Evolutionary conservation across 92 coral and sea anemone genomes (phyloP).

Genomic region (Bergia sp.): DNA sequence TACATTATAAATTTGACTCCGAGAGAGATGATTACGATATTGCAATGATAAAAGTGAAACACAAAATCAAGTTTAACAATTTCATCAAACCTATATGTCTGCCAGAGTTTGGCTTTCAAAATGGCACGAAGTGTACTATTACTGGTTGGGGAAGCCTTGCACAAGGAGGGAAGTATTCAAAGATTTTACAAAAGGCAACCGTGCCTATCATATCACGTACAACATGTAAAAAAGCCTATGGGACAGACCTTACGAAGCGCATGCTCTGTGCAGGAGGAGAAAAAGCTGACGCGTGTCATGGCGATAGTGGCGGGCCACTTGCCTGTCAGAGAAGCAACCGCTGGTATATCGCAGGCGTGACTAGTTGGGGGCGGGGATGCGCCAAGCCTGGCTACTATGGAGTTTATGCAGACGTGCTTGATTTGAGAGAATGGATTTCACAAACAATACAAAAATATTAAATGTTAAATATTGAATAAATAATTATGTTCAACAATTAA

Average conservation of each 20-base stretch:
- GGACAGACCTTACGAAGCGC: slow-evolving; percentile 58
- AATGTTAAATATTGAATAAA: not conserved
- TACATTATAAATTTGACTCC: slow-evolving; percentile 63
- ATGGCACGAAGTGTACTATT: slow-evolving; percentile 76
- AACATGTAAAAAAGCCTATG: slow-evolving; percentile 60
- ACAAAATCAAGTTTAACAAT: slow-evolving; percentile 61
- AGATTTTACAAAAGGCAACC: slow-evolving; percentile 79
- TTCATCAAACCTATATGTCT: slow-evolving; percentile 83
- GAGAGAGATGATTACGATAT: slow-evolving; percentile 72
- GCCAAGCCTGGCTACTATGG: slow-evolving; percentile 89
- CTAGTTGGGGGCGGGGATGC: slow-evolving; percentile 92
- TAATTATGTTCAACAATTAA: too few relatives aligned
- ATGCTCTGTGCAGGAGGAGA: slow-evolving; percentile 98
- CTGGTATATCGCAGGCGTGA: slow-evolving; percentile 89
- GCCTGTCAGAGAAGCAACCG: slow-evolving; percentile 75
- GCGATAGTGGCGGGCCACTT: slow-evolving; percentile 99
- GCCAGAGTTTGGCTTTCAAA: slow-evolving; percentile 67
- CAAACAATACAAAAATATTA: slow-evolving; percentile 34
- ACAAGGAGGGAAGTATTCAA: slow-evolving; percentile 48
- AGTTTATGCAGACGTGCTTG: slow-evolving; percentile 77
- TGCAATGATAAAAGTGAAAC: slow-evolving; percentile 75
- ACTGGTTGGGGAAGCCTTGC: slow-evolving; percentile 90
- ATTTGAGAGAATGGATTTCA: slow-evolving; percentile 69
- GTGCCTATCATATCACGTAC: slow-evolving; percentile 69
- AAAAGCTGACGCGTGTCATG: slow-evolving; percentile 82